phyloP scores from a whole-genome alignment of 1,140 invertebrate genomes.

The Trinorchestia longiramus region DNA sequence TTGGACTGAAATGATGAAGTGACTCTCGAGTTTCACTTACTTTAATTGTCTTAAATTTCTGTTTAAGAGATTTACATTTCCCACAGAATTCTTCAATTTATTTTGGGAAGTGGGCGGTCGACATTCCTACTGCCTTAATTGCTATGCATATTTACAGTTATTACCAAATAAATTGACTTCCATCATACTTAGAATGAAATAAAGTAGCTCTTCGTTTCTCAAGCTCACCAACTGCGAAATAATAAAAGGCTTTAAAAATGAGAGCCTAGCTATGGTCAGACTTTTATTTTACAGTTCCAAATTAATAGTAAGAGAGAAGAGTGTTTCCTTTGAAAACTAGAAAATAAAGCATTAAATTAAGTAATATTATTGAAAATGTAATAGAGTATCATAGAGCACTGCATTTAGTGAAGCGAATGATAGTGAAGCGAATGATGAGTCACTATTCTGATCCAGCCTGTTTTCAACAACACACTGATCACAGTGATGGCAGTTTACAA shows the following conservation, averaged over 20 bases:
- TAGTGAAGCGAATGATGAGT: background rate
- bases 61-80: background rate
- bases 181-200: background rate
- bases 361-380: background rate
- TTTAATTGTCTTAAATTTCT: slow-evolving; percentile 15
- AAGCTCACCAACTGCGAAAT: background rate
- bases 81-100: background rate
- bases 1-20: slow-evolving; percentile 21
- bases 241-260: background rate
- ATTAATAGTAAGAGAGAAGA: background rate
- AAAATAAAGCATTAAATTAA: background rate
- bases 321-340: background rate
- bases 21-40: background rate
- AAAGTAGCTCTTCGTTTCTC: background rate
- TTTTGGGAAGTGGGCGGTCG: background rate
- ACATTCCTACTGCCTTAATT: background rate
- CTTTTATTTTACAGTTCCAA: background rate
- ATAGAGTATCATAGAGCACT: background rate
- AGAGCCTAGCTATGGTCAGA: background rate
- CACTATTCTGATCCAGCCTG: background rate
- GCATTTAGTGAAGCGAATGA: background rate
- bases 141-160: background rate
- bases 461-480: background rate
- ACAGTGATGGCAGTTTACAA: background rate
- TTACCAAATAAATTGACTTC: background rate